Conservation (phyloP, 2,888 invertebrate genomes). For the Stenodema calcarata region DNA sequence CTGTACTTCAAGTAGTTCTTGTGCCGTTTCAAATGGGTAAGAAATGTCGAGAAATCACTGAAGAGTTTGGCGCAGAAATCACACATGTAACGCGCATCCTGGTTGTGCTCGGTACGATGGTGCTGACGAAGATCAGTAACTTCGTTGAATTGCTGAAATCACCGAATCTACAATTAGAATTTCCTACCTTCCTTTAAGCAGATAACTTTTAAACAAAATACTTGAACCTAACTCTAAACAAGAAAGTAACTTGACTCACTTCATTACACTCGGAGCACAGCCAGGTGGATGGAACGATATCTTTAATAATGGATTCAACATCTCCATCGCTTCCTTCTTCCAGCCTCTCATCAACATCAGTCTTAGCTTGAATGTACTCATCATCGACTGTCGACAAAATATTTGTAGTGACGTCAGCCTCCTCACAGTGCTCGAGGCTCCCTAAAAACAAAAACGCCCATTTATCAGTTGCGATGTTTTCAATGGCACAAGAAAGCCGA, state of each 20-base stretch:
- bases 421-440: background rate
- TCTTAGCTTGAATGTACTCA: background rate
- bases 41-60: slow-evolving; percentile 69
- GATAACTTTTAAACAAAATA: too few relatives aligned
- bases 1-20: slow-evolving; percentile 68
- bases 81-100: slow-evolving; percentile 70
- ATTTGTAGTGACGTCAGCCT: background rate
- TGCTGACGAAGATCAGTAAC: slow-evolving; percentile 68
- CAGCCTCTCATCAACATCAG: background rate
- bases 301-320: background rate
- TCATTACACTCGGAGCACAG: slow-evolving; percentile 58
- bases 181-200: too few relatives aligned
- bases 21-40: slow-evolving; percentile 71
- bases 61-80: slow-evolving; percentile 71
- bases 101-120: slow-evolving; percentile 69
- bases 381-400: background rate
- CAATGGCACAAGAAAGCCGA: too few relatives aligned
- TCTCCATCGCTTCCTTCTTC: slow-evolving; percentile 24
- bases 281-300: slow-evolving; percentile 45
- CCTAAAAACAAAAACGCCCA: background rate
- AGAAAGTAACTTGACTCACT: slow-evolving; percentile 47
- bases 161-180: background rate
- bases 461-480: background rate
- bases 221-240: too few relatives aligned
- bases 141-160: slow-evolving; percentile 61